phyloP scores from a whole-genome alignment of 1,140 invertebrate species.

The Lordiphosa mommai region DNA sequence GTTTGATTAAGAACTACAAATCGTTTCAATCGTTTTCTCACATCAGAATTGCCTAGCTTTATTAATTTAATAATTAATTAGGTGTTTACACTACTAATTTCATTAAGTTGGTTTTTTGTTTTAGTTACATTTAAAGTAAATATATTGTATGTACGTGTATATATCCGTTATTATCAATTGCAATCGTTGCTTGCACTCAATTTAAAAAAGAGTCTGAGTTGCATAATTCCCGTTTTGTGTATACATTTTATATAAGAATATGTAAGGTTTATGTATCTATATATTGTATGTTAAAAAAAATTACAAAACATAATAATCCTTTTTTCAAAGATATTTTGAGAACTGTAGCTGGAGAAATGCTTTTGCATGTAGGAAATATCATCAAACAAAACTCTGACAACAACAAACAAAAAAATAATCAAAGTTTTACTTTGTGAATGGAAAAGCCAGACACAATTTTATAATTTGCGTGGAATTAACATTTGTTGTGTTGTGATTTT shows the following conservation, averaged over 20 bases:
- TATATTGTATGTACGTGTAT: slow-evolving; percentile 48
- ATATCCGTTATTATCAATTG: slow-evolving; percentile 65
- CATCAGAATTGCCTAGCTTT: slow-evolving; percentile 66
- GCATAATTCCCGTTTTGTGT: slow-evolving; percentile 11
- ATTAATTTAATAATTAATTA: slow-evolving; percentile 69
- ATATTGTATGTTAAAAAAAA: no score
- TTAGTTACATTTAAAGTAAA: slow-evolving; percentile 74
- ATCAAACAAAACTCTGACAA: slow-evolving; percentile 29
- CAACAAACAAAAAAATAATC: slow-evolving; percentile 24
- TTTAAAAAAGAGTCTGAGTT: slow-evolving; percentile 19
- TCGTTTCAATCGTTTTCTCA: slow-evolving; percentile 47
- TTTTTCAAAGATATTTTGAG: no score
- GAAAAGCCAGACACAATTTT: slow-evolving; percentile 32
- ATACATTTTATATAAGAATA: slow-evolving; percentile 1
- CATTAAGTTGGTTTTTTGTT: slow-evolving; percentile 53
- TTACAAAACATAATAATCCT: no score
- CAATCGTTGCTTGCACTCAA: slow-evolving; percentile 48
- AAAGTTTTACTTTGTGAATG: slow-evolving; percentile 13
- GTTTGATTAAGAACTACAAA: slow-evolving; percentile 51
- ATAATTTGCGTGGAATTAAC: slow-evolving; percentile 49
- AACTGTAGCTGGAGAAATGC: slow-evolving; percentile 2
- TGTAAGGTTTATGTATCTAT: no score
- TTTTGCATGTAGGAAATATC: slow-evolving; percentile 37
- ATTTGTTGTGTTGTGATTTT: slow-evolving; percentile 35
- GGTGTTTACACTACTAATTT: slow-evolving; percentile 72